A percentile compares a stretch with the other conserved stretches of the same genome.
phyloP scores from a whole-genome alignment of 2,888 invertebrate genomes.

The Sylvicola cinctus region DNA sequence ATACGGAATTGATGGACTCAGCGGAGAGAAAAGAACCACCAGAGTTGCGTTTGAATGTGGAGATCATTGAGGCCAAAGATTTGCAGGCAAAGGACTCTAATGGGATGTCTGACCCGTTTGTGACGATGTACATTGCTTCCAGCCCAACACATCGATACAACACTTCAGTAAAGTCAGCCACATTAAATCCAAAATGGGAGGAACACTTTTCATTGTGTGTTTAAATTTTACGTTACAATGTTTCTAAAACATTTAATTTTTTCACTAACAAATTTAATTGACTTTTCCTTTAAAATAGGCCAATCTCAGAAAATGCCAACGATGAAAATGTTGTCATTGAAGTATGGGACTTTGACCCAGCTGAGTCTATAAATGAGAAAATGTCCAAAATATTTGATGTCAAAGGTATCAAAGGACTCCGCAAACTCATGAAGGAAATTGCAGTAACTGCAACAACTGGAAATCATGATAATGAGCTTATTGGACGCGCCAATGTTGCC shows the following conservation, averaged over 20 bases:
- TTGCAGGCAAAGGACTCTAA: slow-evolving; percentile 68
- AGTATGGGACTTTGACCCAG: slow-evolving; percentile 85
- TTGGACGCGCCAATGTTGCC: slow-evolving; percentile 71
- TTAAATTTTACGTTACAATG: slow-evolving; percentile 2
- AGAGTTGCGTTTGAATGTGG: slow-evolving; percentile 62
- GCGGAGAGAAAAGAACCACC: slow-evolving; percentile 66
- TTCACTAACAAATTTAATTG: slow-evolving; percentile 9
- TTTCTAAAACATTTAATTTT: slow-evolving; percentile 6
- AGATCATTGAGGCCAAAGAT: slow-evolving; percentile 72
- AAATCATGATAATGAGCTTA: slow-evolving; percentile 86
- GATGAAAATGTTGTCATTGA: slow-evolving; percentile 59
- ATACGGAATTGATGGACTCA: slow-evolving; percentile 44
- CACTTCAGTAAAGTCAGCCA: slow-evolving; percentile 77
- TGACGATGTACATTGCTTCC: slow-evolving; percentile 71
- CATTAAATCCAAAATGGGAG: slow-evolving; percentile 86
- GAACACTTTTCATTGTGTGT: slow-evolving; percentile 93
- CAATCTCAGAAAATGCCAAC: slow-evolving; percentile 44
- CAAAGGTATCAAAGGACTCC: slow-evolving; percentile 64
- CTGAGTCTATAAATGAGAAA: slow-evolving; percentile 73
- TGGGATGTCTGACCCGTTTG: slow-evolving; percentile 94
- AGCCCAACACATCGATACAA: slow-evolving; percentile 60
- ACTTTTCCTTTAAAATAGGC: slow-evolving; percentile 31
- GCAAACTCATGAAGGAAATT: slow-evolving; percentile 73
- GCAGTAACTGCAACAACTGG: slow-evolving; percentile 88
- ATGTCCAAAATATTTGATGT: slow-evolving; percentile 69